A percentile compares a stretch with the other conserved stretches of the same genome.
Conservation (phyloP, 2,888 invertebrate species). For the Marronus borbonicus region DNA sequence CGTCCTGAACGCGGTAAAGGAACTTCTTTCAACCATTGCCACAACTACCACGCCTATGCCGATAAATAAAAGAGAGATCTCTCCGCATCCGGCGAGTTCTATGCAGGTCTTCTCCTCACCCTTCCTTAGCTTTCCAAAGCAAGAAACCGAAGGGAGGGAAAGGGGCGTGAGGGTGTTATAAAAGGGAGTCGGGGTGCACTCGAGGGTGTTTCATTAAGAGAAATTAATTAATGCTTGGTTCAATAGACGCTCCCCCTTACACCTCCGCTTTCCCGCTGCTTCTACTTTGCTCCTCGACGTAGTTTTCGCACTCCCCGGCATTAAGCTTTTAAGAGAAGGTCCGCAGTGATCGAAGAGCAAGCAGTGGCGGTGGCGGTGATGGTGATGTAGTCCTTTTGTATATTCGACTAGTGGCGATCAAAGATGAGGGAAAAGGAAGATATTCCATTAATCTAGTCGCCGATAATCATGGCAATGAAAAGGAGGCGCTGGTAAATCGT, state of each 20-base stretch:
- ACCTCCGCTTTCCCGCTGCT: too few species aligned
- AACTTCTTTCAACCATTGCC: neutral
- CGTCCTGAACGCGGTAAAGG: neutral
- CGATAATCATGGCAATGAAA: too few species aligned
- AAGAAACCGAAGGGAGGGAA: too few species aligned
- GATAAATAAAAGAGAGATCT: neutral
- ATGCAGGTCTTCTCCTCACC: neutral
- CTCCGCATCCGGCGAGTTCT: neutral
- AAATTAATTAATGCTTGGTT: constrained; percentile 12
- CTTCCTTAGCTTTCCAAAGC: too few species aligned
- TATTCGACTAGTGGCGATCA: neutral
- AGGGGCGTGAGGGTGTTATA: too few species aligned
- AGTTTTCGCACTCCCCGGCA: neutral
- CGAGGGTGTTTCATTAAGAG: constrained; percentile 15
- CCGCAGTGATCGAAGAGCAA: constrained; percentile 1
- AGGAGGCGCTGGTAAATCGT: too few species aligned
- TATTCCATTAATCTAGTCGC: too few species aligned
- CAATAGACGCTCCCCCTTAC: neutral
- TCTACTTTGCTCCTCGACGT: neutral
- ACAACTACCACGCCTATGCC: constrained; percentile 12
- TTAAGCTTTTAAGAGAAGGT: neutral
- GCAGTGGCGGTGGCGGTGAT: neutral
- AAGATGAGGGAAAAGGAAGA: neutral
- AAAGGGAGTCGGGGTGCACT: neutral
- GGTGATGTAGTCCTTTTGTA: neutral